These are phyloP conservation scores for Mormyrus iriodes DNA, from an alignment of 2,113 vertebrate genomes.

Conservation along the genomic window DNA sequence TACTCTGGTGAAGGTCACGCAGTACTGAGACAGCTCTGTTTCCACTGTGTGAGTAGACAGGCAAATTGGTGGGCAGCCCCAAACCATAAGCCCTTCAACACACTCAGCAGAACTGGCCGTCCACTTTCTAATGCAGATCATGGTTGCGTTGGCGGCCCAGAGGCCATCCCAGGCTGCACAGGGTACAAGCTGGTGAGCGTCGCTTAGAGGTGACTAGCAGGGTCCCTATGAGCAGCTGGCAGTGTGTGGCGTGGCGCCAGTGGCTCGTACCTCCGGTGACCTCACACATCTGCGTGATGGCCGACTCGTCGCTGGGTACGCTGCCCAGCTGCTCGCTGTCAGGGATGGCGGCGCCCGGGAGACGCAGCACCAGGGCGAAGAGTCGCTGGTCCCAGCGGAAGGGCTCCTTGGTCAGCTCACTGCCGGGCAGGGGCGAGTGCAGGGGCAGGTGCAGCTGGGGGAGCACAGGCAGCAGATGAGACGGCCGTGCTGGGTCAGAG, in stretches of 20 bases:
- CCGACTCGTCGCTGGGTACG: conserved; percentile 90
- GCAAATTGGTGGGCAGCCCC: not conserved
- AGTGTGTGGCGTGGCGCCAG: not conserved
- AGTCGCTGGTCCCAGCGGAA: conserved; percentile 98
- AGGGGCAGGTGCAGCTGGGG: conserved; percentile 78
- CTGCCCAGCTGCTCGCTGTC: conserved; percentile 93
- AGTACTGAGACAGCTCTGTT: not conserved
- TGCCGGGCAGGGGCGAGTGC: conserved; percentile 91
- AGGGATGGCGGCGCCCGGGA: conserved; percentile 76
- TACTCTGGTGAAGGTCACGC: not conserved
- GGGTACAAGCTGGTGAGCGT: not conserved
- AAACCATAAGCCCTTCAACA: not conserved
- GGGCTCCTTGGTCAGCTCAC: conserved; percentile 96
- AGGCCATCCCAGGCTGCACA: not conserved
- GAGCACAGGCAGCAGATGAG: not conserved
- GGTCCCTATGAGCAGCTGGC: not conserved
- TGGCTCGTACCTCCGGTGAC: conserved; percentile 84
- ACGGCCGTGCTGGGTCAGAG: not conserved
- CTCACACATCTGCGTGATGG: conserved; percentile 98
- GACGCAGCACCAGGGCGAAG: conserved; percentile 87
- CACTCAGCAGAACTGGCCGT: not conserved
- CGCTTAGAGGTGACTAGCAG: not conserved
- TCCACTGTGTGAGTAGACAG: not conserved
- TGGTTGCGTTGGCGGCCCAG: not conserved
- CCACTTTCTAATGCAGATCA: not conserved